Evolutionary conservation across 2,113 vertebrate genomes (phyloP).

Genomic region (Dryoscopus gambensis): DNA sequence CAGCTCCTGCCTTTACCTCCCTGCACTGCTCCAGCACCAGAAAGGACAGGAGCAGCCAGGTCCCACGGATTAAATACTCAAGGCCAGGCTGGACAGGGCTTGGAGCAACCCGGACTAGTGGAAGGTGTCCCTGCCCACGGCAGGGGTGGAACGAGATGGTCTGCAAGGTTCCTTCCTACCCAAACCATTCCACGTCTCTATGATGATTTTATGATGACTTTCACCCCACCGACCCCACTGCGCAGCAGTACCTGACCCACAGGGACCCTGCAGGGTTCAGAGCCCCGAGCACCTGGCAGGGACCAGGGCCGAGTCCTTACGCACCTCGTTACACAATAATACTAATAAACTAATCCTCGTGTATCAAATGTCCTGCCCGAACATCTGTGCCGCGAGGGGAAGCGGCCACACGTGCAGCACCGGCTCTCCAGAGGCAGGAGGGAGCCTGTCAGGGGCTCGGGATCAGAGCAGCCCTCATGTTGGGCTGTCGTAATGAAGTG

Average conservation of each 20-base stretch:
- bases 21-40: background rate
- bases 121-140: background rate
- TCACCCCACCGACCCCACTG: background rate
- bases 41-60: background rate
- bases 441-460: background rate
- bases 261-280: background rate
- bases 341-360: background rate
- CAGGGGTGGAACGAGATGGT: fast-evolving
- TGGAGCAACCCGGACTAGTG: background rate
- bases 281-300: fast-evolving
- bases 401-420: background rate
- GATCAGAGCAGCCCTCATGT: background rate
- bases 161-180: background rate
- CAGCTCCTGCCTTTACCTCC: background rate
- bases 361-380: background rate
- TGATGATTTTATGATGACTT: background rate
- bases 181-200: background rate
- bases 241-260: background rate
- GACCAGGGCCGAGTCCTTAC: background rate
- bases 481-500: background rate
- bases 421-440: background rate
- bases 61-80: too few relatives aligned
- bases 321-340: background rate
- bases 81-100: background rate
- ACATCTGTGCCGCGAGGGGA: background rate